phyloP scores from a whole-genome alignment of 2,888 invertebrate genomes.

The Nemotelus nigrinus region DNA sequence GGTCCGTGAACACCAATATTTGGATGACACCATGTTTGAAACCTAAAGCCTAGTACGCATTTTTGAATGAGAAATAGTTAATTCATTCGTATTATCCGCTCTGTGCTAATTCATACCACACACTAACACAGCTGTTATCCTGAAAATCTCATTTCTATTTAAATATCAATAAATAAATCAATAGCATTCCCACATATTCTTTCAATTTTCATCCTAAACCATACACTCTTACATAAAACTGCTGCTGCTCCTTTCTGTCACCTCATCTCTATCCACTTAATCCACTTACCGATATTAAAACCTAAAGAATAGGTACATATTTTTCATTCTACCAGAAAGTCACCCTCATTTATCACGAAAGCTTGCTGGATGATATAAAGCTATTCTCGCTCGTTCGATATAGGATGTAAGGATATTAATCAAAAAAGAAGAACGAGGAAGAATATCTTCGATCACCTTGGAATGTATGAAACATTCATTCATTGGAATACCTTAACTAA shows the following conservation, averaged over 20 bases:
- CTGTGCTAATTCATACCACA: too few relatives aligned
- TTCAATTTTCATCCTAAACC: too few relatives aligned
- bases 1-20: too few relatives aligned
- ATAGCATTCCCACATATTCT: background rate
- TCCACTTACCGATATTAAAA: background rate
- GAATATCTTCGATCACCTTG: constrained; percentile 30
- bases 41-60: too few relatives aligned
- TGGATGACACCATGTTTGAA: too few relatives aligned
- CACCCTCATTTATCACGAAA: constrained; percentile 26
- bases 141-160: too few relatives aligned
- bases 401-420: constrained; percentile 29
- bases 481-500: constrained; percentile 23
- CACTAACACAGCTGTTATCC: too few relatives aligned
- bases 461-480: background rate
- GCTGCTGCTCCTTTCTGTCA: too few relatives aligned
- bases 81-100: too few relatives aligned
- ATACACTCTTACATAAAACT: too few relatives aligned
- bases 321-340: constrained; percentile 5
- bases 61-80: too few relatives aligned
- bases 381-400: constrained; percentile 1
- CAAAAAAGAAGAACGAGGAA: background rate
- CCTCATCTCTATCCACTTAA: background rate
- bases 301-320: background rate
- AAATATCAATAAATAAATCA: too few relatives aligned
- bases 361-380: constrained; percentile 12